Evolutionary conservation across 1,140 invertebrate genomes (phyloP), one percentile per base, ranked within the genome.

Genomic region (Aricia agestis): DNA sequence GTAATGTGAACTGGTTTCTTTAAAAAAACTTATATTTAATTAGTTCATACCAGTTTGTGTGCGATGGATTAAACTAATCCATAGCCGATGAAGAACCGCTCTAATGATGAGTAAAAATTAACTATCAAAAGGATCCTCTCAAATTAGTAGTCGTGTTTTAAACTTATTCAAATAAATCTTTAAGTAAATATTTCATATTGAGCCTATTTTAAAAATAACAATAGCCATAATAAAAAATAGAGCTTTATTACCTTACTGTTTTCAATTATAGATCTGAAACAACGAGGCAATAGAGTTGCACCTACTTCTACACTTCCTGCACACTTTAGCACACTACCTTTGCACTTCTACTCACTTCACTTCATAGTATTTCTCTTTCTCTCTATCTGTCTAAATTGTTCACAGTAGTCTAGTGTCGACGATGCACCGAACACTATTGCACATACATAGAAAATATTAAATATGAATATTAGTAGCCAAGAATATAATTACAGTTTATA

Each of bases 261-360:
- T 59, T 67, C 67, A 76, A 81, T 86, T 86, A 87, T 84, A 83
- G 83, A 86, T 87, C 86, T 87, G 59, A 63, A 63, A 1, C 18
- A 52, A 25, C 82, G 83, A 75, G 68, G 67, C 66, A 75, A 79
- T 86, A 86, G 83, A 79, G 79, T 52, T 85, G 85, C 86, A 88
- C 86, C 71, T 65, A 87, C 84, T 85, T 85, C 75, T 81, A 88
- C 87, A 91, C 83, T 85, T 84, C 82, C 76, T 82, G 75, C 75
- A 82, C 81, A 82, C 75, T 78, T 72, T 86, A 90, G 86, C 79
- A 90, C 89, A 91, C 85, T 72, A 84, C 74, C 81, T 89, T 82
- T 88, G 87, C 86, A 87, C 83, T 77, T 83, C 82, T 89, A 70
- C 81, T 85, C 79, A 82, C 75, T 84, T 83, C 77, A 82, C 77